A percentile compares a stretch with the other conserved stretches of the same genome.
Evolutionary conservation across 1,140 invertebrate species (phyloP).

Genomic region (Cherax quadricarinatus): DNA sequence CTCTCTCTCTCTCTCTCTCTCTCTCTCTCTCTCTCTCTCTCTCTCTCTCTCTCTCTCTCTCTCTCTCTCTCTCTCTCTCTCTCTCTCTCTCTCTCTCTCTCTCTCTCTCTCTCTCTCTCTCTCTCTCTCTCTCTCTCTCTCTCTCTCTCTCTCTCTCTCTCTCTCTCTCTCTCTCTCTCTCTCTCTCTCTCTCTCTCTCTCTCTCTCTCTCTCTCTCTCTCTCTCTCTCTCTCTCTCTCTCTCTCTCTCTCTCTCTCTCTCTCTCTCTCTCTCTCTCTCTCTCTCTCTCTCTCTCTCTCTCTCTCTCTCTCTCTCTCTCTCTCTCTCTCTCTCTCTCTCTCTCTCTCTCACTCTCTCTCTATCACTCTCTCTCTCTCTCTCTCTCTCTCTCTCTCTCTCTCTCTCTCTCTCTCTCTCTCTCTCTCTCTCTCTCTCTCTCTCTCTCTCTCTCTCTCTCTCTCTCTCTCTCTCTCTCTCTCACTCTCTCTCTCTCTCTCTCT

Average conservation of each 20-base stretch:
- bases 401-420: no score
- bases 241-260: background rate
- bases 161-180: background rate
- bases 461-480: background rate
- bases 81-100: background rate
- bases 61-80: background rate
- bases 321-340: background rate
- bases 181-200: background rate
- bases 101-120: conserved; percentile 1
- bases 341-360: no score
- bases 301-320: background rate
- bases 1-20: conserved; percentile 55
- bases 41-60: background rate
- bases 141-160: background rate
- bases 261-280: background rate
- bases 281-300: no score
- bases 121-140: background rate
- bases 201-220: background rate
- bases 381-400: no score
- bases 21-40: background rate
- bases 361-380: background rate
- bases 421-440: no score
- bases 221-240: background rate
- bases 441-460: no score
- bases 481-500: background rate